These are phyloP conservation scores for Idris sp. DNA, from an alignment of 1,140 invertebrate genomes.

Conservation along the genomic window DNA sequence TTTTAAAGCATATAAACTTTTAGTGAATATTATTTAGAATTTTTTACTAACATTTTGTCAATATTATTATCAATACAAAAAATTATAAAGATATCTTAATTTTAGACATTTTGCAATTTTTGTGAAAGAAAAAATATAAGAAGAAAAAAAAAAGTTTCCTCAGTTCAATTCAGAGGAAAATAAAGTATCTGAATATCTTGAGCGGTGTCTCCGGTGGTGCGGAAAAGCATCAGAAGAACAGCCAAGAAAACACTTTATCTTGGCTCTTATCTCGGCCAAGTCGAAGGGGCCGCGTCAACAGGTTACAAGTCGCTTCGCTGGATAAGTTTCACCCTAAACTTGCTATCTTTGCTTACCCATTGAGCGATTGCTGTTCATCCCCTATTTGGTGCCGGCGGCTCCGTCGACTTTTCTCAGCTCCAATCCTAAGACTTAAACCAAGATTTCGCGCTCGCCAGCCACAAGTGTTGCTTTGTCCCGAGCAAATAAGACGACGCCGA, in stretches of 20 bases:
- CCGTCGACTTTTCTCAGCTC: conserved; percentile 70
- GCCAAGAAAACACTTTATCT: conserved; percentile 75
- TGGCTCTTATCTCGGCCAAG: conserved; percentile 50
- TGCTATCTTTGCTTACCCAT: conserved; percentile 66
- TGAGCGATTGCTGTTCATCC: conserved; percentile 61
- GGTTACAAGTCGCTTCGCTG: conserved; percentile 66
- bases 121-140: too few relatives aligned
- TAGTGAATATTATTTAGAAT: too few relatives aligned
- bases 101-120: too few relatives aligned
- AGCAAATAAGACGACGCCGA: conserved; percentile 40
- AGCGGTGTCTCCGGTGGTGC: conserved; percentile 25
- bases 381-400: conserved; percentile 61
- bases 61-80: too few relatives aligned
- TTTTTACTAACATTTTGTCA: too few relatives aligned
- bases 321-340: conserved; percentile 65
- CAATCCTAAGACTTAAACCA: conserved; percentile 68
- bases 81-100: too few relatives aligned
- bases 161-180: too few relatives aligned
- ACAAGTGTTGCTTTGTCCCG: conserved; percentile 25
- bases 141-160: too few relatives aligned
- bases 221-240: conserved; percentile 45
- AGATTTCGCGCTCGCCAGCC: conserved; percentile 72
- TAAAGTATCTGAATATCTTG: conserved; percentile 24
- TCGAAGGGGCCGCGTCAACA: conserved; percentile 70
- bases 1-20: too few relatives aligned